Conservation (phyloP, 2,113 vertebrate species). For the Phodopus roborovskii region DNA sequence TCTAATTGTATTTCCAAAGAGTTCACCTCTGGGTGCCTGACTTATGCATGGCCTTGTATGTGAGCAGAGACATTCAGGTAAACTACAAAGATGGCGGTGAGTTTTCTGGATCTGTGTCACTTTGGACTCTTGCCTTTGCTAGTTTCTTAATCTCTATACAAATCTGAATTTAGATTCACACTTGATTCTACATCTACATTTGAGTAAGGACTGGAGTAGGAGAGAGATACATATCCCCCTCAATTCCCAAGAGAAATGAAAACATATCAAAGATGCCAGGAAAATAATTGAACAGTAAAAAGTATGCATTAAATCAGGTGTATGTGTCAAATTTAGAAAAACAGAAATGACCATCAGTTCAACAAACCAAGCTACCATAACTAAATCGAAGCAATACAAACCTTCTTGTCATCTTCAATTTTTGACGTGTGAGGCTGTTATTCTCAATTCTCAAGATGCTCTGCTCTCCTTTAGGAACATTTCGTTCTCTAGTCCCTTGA, state of each 20-base stretch:
- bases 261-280: constrained; percentile 5
- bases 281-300: constrained; percentile 30
- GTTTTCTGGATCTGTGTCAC: not conserved
- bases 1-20: constrained; percentile 22
- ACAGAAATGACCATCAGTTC: not conserved
- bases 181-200: not conserved
- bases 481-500: not conserved
- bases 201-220: not conserved
- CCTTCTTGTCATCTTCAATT: not conserved
- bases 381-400: not conserved
- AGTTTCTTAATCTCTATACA: not conserved
- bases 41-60: not conserved
- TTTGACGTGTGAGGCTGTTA: not conserved
- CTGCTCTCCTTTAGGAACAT: not conserved
- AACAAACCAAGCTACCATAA: not conserved
- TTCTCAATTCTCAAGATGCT: not conserved
- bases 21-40: not conserved
- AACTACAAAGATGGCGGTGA: not conserved
- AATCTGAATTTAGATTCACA: not conserved
- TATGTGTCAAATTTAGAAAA: not conserved
- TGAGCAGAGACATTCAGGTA: not conserved
- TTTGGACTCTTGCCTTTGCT: not conserved
- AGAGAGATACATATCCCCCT: not conserved
- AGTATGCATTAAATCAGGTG: not conserved
- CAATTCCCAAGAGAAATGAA: not conserved